Evolutionary conservation across 2,888 invertebrate species (phyloP).

Genomic region (Asteroscopus sphinx): DNA sequence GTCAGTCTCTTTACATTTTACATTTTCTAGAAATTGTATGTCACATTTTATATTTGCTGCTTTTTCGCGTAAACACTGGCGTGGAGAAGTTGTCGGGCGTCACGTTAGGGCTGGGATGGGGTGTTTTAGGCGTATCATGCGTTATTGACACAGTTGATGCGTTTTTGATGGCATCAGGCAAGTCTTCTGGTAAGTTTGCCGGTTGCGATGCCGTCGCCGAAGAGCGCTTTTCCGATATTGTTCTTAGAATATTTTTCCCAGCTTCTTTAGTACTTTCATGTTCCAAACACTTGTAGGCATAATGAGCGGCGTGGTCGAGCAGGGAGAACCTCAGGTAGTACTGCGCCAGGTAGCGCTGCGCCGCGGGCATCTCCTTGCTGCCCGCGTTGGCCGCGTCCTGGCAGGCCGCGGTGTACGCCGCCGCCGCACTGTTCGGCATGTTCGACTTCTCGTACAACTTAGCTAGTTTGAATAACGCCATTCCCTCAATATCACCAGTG

Average conservation of each 20-base stretch:
- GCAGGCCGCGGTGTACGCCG: constrained; percentile 97
- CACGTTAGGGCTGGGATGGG: constrained; percentile 76
- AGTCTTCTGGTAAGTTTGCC: constrained; percentile 70
- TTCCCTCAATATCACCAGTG: constrained; percentile 98
- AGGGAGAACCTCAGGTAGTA: constrained; percentile 95
- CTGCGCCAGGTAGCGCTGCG: constrained; percentile 97
- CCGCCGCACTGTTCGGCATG: constrained; percentile 96
- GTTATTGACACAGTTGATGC: constrained; percentile 68
- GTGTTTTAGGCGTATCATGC: constrained; percentile 77
- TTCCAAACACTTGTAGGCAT: constrained; percentile 98
- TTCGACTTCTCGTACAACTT: constrained; percentile 97
- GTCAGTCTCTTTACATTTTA: constrained; percentile 66
- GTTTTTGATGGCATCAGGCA: constrained; percentile 78
- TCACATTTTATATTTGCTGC: constrained; percentile 84
- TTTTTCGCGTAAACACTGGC: constrained; percentile 77
- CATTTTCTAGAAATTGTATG: constrained; percentile 54
- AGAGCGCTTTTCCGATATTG: constrained; percentile 93
- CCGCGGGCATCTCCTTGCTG: constrained; percentile 95
- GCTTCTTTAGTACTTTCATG: constrained; percentile 98
- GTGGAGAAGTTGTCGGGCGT: constrained; percentile 84
- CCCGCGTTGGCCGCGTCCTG: constrained; percentile 92
- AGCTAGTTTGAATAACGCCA: constrained; percentile 97
- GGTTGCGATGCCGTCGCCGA: constrained; percentile 75
- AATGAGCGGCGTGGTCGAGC: constrained; percentile 96
- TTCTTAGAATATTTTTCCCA: constrained; percentile 96